Percentiles rank a stretch among this genome's conserved stretches.
Conservation (phyloP, 2,113 vertebrate genomes). For the Stictonetta naevosa region DNA sequence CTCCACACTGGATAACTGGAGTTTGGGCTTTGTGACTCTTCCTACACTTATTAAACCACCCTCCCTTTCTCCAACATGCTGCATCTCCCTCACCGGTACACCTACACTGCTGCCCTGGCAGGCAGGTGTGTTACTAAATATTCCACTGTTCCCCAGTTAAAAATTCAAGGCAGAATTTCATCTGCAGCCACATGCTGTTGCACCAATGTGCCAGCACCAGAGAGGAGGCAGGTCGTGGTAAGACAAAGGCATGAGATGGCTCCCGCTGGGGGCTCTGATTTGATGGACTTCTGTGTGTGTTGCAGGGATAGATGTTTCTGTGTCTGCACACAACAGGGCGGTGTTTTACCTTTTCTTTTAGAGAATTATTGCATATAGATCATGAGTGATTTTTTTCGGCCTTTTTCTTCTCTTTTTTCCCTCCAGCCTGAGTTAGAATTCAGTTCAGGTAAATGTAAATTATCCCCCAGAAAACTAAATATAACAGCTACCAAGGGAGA, state of each 20-base stretch:
- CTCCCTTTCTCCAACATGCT: too few relatives aligned
- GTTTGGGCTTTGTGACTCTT: neutral
- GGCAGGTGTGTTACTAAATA: too few relatives aligned
- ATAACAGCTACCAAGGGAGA: constrained; percentile 18
- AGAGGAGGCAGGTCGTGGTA: neutral
- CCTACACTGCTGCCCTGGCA: too few relatives aligned
- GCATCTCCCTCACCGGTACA: too few relatives aligned
- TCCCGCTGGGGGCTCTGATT: neutral
- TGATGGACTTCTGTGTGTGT: neutral
- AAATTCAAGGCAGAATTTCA: neutral
- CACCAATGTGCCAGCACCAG: neutral
- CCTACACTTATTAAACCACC: too few relatives aligned
- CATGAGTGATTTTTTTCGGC: neutral
- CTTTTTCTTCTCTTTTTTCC: neutral
- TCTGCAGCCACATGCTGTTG: neutral
- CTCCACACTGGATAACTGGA: neutral
- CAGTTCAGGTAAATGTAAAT: constrained; percentile 27
- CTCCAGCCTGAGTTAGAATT: constrained; percentile 9
- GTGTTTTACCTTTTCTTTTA: neutral
- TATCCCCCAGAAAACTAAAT: constrained; percentile 56
- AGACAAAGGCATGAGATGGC: neutral
- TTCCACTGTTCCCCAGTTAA: neutral
- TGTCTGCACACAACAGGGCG: neutral
- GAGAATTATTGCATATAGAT: neutral
- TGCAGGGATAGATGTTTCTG: neutral